Percentiles rank a stretch among this genome's conserved stretches.
These are phyloP conservation scores for Aporophyla lueneburgensis DNA, from an alignment of 2,888 invertebrate genomes.

Conservation along the genomic window DNA sequence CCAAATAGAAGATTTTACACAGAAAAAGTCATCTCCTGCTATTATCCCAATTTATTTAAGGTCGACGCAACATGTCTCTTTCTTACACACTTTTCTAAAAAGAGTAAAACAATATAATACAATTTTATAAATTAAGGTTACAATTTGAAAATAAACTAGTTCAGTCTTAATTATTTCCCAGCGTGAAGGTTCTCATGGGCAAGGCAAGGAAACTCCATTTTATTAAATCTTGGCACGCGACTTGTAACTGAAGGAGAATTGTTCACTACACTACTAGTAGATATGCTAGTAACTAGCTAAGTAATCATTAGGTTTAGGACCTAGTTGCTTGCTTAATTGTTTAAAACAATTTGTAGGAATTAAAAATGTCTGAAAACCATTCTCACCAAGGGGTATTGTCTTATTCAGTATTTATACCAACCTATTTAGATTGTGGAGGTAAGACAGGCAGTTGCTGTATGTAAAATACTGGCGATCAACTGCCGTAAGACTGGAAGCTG, in stretches of 20 bases:
- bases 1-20: no score
- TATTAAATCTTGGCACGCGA: conserved; percentile 41
- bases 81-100: no score
- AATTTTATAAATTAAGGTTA: neutral
- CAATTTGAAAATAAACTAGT: neutral
- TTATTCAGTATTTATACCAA: neutral
- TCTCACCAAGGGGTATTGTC: neutral
- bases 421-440: neutral
- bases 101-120: neutral
- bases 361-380: neutral
- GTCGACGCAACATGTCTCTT: no score
- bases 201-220: conserved; percentile 21
- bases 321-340: neutral
- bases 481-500: neutral
- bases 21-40: no score
- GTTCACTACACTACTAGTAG: conserved; percentile 27
- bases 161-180: neutral
- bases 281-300: conserved; percentile 32
- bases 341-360: neutral
- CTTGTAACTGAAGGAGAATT: neutral
- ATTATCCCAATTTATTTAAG: no score
- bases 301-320: neutral
- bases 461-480: neutral
- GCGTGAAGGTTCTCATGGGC: conserved; percentile 6
- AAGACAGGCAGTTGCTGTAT: neutral